Conservation (phyloP, 2,888 invertebrate species). For the Temnothorax ravouxi region DNA sequence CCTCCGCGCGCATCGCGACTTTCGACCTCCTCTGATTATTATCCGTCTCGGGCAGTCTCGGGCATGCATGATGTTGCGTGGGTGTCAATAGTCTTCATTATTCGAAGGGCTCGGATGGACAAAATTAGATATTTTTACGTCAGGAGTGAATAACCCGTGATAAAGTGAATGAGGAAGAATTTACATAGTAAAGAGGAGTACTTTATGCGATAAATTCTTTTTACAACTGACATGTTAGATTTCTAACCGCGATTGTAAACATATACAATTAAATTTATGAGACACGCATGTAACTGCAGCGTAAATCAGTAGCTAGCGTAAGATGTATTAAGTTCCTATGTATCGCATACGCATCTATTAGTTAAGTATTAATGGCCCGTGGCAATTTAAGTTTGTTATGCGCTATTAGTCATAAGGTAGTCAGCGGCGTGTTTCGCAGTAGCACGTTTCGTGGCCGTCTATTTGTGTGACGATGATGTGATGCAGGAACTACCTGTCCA, state of each 20-base stretch:
- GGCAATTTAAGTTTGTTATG: slow-evolving; percentile 53
- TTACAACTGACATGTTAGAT: neutral
- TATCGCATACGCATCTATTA: slow-evolving; percentile 22
- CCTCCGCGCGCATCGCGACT: neutral
- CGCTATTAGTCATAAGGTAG: slow-evolving; percentile 47
- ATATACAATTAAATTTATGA: neutral
- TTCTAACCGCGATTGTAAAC: neutral
- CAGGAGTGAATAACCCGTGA: neutral
- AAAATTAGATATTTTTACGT: neutral
- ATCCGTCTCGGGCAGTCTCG: neutral
- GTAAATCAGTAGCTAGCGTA: too few species aligned
- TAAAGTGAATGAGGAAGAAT: neutral
- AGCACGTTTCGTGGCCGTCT: slow-evolving; percentile 25
- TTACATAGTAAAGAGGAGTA: neutral
- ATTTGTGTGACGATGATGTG: slow-evolving; percentile 39
- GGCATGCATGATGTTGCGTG: slow-evolving; percentile 11
- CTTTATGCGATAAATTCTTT: neutral
- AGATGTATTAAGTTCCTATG: slow-evolving; percentile 1
- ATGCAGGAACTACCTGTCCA: slow-evolving; percentile 49
- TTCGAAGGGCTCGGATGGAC: neutral
- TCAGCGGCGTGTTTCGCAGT: slow-evolving; percentile 28
- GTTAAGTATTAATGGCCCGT: slow-evolving; percentile 44
- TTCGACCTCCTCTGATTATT: slow-evolving; percentile 6
- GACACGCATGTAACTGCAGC: neutral
- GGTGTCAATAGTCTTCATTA: slow-evolving; percentile 31